phyloP scores from a whole-genome alignment of 2,797 vertebrate genomes.

The Microhierax caerulescens region DNA sequence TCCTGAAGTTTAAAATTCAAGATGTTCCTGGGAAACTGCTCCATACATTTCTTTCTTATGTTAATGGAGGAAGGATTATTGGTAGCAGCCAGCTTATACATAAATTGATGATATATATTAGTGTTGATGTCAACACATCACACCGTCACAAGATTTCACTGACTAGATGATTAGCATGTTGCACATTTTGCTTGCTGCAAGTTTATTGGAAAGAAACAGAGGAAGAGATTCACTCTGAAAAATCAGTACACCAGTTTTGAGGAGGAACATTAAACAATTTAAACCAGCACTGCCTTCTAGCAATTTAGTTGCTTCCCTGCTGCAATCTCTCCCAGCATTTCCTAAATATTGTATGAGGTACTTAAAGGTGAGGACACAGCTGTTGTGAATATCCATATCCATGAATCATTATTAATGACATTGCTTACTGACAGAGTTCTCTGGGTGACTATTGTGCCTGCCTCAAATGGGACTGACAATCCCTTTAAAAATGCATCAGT shows the following conservation, averaged over 20 bases:
- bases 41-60: neutral
- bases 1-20: conserved; percentile 9
- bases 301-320: conserved; percentile 73
- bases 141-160: neutral
- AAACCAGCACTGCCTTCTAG: conserved; percentile 60
- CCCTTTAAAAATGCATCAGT: conserved; percentile 74
- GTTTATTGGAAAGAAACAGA: neutral
- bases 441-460: conserved; percentile 37
- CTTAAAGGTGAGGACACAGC: conserved; percentile 76
- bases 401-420: conserved; percentile 75
- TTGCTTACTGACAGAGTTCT: conserved; percentile 69
- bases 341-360: conserved; percentile 77
- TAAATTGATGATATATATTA: neutral
- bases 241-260: conserved; percentile 42
- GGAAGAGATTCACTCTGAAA: conserved; percentile 8
- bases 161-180: neutral
- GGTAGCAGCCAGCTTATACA: neutral
- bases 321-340: conserved; percentile 69
- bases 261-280: conserved; percentile 65
- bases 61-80: neutral
- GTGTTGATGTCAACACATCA: neutral
- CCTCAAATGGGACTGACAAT: conserved; percentile 67
- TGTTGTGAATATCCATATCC: conserved; percentile 74
- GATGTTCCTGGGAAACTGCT: neutral
- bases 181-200: neutral